Evolutionary conservation across 2,888 invertebrate genomes (phyloP), one percentile per base, ranked within the genome.

Genomic region (Rhaphigaster nebulosa): DNA sequence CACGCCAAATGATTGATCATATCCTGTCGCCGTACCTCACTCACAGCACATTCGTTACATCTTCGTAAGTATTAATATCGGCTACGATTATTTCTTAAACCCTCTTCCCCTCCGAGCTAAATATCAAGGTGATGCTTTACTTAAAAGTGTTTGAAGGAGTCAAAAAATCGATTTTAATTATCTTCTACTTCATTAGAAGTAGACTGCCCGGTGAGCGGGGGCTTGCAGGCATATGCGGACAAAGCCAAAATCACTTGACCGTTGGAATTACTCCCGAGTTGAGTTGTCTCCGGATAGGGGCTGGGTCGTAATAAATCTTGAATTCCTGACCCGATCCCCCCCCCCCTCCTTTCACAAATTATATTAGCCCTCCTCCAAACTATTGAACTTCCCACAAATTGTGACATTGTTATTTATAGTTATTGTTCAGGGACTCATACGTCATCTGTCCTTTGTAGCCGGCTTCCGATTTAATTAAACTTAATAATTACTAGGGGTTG

Each of bases 381-480:
- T 76, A 76, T 76, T 29, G 70, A 76, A 76, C 70, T 76, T 76
- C 70, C 70, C 70, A 23, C 70, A 38, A 76, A 76, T 76, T 76
- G 70, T 76, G 70, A 76, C 70, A 76, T 20, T 76, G 70, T 76
- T 76, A 76, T 76, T 76, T 76, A 76, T 76, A 76, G 70, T 76
- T 76, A 76, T 76, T 76, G 70, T 76, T 38, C 20, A 8, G 23
- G 8, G 34, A 38, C 23, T 76, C 70, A 76, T 76, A 76, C 70
- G 70, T 76, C 70, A 76, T 76, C 34, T 76, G 20, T 20, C 34
- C 38, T 38, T 76, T 76, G 38, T 76, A 20, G 34, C 70, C 34
- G 5, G 38, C 38, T 76, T 76, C 38, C 34, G 34, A 76, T 76
- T 76, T 76, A 76, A 76, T 76, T 76, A 76, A 76, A 76, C 70